Percentiles rank a stretch among this genome's conserved stretches.
Evolutionary conservation across 2,113 vertebrate genomes (phyloP).

Genomic region (Oreotrochilus melanogaster): DNA sequence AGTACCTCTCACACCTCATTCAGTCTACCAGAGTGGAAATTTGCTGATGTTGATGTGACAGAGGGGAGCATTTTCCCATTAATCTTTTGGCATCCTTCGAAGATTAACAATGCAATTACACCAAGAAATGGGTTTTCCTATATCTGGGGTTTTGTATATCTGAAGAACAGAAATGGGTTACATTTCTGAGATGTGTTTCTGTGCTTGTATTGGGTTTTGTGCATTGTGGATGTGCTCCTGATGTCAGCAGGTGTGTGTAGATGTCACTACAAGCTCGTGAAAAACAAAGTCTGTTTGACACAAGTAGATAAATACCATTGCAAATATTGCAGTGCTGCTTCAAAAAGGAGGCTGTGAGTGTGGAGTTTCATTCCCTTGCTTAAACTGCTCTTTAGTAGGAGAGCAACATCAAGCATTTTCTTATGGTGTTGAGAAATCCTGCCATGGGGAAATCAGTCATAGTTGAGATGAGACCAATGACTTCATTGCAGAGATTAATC

Average conservation of each 20-base stretch:
- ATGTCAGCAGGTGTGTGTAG: background rate
- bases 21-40: background rate
- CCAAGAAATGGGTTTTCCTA: background rate
- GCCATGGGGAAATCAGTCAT: constrained; percentile 22
- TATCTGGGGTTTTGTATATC: background rate
- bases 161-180: background rate
- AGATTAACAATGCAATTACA: constrained; percentile 8
- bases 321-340: background rate
- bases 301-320: background rate
- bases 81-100: background rate
- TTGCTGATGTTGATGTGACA: background rate
- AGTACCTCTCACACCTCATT: background rate
- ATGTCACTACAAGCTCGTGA: background rate
- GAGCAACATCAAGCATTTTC: background rate
- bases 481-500: constrained; percentile 19
- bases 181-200: background rate
- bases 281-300: background rate
- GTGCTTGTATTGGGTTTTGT: background rate
- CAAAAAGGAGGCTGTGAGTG: background rate
- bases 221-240: background rate
- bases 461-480: constrained; percentile 48
- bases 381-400: background rate
- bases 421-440: background rate
- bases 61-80: background rate
- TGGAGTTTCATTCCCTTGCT: background rate